Conservation (phyloP, 2,888 invertebrate species). For the Neoitamus cyanurus region DNA sequence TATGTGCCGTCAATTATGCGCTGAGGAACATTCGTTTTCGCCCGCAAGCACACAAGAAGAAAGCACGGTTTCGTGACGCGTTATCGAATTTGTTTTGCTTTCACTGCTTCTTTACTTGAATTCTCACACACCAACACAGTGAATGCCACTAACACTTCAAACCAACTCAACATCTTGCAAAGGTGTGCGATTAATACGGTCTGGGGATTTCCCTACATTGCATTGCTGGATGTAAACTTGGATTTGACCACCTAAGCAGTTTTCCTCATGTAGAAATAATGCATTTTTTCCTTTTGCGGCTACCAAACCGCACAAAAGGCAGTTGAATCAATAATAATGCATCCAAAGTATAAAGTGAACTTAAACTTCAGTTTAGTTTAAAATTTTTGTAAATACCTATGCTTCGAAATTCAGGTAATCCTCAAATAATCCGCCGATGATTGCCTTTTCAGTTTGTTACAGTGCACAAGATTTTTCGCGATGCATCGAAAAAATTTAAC, state of each 20-base stretch:
- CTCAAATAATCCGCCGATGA: not conserved
- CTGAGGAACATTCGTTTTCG: not conserved
- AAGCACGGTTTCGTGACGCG: not conserved
- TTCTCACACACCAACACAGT: not conserved
- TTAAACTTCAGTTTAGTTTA: not conserved
- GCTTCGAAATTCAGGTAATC: not conserved
- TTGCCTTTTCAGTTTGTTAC: not conserved
- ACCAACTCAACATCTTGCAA: not conserved
- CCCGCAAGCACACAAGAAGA: not conserved
- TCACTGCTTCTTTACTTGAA: not conserved
- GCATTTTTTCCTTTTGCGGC: not conserved
- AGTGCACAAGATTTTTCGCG: not conserved
- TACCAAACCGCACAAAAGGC: not conserved
- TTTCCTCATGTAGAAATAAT: not conserved
- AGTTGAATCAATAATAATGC: not conserved
- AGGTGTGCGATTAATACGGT: not conserved
- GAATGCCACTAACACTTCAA: not conserved
- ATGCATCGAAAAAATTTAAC: not conserved
- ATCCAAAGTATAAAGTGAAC: too few relatives aligned
- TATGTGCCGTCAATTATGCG: not conserved
- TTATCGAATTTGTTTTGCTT: not conserved
- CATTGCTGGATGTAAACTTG: not conserved
- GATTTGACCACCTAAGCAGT: not conserved
- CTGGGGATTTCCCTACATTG: not conserved
- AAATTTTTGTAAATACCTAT: not conserved